Percentiles rank a stretch among this genome's conserved stretches.
These are phyloP conservation scores for Buteo buteo DNA, from an alignment of 2,113 vertebrate genomes.

Conservation along the genomic window DNA sequence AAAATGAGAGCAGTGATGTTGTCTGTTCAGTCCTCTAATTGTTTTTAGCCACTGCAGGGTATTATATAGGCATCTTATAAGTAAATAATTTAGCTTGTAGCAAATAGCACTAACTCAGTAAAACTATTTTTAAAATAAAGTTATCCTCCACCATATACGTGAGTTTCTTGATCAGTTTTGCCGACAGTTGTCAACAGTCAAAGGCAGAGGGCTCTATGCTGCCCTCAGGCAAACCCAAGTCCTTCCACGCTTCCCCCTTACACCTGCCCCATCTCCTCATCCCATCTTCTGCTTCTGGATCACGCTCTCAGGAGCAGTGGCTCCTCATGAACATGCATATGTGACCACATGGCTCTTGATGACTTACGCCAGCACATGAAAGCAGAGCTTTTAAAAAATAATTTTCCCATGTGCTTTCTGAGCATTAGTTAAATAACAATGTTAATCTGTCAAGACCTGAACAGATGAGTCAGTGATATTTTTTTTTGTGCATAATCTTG, in stretches of 20 bases:
- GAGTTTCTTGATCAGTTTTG: not conserved
- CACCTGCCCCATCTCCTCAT: fast-evolving
- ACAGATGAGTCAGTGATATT: not conserved
- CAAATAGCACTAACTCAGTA: not conserved
- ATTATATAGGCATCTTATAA: not conserved
- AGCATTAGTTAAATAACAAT: not conserved
- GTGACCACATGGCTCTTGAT: not conserved
- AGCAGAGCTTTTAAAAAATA: not conserved
- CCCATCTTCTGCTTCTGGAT: not conserved
- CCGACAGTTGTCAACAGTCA: not conserved
- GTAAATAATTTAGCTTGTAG: not conserved
- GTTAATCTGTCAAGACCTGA: not conserved
- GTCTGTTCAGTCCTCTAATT: not conserved
- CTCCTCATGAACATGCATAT: not conserved
- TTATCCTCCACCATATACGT: not conserved
- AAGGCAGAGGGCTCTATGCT: not conserved
- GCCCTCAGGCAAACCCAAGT: not conserved
- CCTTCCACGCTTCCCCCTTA: not conserved
- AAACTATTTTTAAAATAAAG: not conserved
- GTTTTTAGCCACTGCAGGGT: fast-evolving
- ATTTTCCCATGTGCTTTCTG: not conserved
- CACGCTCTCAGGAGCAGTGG: fast-evolving
- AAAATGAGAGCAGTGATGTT: not conserved
- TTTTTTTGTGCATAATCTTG: not conserved
- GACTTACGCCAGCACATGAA: not conserved